phyloP scores from a whole-genome alignment of 2,797 vertebrate species.

The Gymnothorax javanicus region DNA sequence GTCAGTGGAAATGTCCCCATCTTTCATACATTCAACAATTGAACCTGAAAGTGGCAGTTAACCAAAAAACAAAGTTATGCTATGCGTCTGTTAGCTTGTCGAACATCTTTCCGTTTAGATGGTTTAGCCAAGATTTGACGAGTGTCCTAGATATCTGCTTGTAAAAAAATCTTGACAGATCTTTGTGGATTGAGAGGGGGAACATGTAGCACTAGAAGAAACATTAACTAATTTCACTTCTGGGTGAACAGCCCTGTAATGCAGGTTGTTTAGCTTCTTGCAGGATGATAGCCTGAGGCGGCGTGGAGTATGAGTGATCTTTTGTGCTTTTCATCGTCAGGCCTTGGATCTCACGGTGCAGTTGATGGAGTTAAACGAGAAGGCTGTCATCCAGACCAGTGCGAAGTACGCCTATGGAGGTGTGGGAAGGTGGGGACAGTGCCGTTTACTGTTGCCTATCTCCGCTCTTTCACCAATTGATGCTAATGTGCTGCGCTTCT shows the following conservation, averaged over 20 bases:
- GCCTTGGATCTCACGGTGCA: conserved; percentile 89
- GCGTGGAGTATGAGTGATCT: neutral
- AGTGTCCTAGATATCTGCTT: neutral
- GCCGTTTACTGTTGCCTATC: neutral
- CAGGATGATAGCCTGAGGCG: too few relatives aligned
- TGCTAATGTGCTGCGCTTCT: neutral
- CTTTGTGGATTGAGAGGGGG: too few relatives aligned
- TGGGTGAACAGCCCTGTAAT: too few relatives aligned
- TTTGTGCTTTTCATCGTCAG: conserved; percentile 60
- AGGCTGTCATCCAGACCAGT: conserved; percentile 78
- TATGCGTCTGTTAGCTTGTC: too few relatives aligned
- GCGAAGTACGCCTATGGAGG: conserved; percentile 89
- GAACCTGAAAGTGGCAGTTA: neutral
- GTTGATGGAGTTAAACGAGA: conserved; percentile 88
- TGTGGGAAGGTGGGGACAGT: conserved; percentile 80
- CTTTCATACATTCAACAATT: neutral
- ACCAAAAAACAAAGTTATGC: too few relatives aligned
- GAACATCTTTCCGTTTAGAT: too few relatives aligned
- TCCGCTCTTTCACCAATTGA: neutral
- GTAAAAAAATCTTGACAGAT: too few relatives aligned
- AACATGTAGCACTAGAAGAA: too few relatives aligned
- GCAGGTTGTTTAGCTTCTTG: too few relatives aligned
- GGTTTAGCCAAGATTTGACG: neutral
- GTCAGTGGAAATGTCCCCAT: neutral
- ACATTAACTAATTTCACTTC: too few relatives aligned